These are phyloP conservation scores for Oreohelix idahoensis DNA, from an alignment of 1,140 invertebrate species.

Conservation along the genomic window DNA sequence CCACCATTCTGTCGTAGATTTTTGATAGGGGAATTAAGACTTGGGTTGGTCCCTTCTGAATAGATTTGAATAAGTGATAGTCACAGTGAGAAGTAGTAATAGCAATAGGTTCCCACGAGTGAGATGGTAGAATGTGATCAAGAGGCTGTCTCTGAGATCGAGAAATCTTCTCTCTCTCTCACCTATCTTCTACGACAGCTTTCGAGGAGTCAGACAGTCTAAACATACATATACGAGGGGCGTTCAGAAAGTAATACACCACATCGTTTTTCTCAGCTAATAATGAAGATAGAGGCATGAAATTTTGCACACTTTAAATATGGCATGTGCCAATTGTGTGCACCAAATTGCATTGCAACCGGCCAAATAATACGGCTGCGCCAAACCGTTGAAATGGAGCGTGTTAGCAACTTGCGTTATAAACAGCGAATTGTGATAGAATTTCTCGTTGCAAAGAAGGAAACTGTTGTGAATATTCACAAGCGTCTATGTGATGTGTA, in stretches of 20 bases:
- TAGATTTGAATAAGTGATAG: too few species aligned
- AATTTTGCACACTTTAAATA: not conserved
- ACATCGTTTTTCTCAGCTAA: not conserved
- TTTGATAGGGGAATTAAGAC: too few species aligned
- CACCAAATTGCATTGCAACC: not conserved
- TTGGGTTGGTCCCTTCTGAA: too few species aligned
- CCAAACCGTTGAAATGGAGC: not conserved
- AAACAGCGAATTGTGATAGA: not conserved
- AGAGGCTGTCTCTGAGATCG: too few species aligned
- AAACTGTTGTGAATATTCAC: not conserved
- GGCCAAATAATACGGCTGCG: not conserved
- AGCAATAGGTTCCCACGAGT: too few species aligned
- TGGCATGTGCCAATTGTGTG: not conserved
- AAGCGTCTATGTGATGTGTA: not conserved
- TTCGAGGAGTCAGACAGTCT: too few species aligned
- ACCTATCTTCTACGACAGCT: too few species aligned
- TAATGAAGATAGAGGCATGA: not conserved
- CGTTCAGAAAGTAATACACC: not conserved
- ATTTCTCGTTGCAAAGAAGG: not conserved
- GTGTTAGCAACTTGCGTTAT: not conserved
- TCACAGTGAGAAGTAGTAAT: too few species aligned
- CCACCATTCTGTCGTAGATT: too few species aligned
- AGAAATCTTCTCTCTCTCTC: too few species aligned
- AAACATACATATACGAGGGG: too few species aligned
- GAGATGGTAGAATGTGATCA: too few species aligned